phyloP scores from a whole-genome alignment of 2,113 vertebrate genomes.

The Lasiurus cinereus region DNA sequence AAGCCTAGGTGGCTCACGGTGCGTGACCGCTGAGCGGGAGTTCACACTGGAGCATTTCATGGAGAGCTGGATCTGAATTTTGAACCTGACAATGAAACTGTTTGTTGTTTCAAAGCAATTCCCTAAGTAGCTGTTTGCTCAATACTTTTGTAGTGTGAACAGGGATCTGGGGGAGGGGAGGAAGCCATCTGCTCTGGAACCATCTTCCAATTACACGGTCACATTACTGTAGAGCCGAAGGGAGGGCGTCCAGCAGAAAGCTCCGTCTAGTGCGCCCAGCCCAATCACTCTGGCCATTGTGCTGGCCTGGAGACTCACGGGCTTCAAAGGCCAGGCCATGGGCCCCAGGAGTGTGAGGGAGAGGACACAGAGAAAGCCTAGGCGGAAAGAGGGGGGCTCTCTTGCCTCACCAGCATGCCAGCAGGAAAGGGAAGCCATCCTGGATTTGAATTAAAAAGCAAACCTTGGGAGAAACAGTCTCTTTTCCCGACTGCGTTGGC shows the following conservation, averaged over 20 bases:
- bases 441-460: slow-evolving; percentile 6
- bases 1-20: accelerated
- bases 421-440: neutral
- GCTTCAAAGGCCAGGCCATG: neutral
- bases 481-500: neutral
- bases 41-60: neutral
- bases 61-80: slow-evolving; percentile 48
- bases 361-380: neutral
- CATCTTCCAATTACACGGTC: slow-evolving; percentile 69
- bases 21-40: neutral
- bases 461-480: neutral
- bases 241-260: slow-evolving; percentile 57
- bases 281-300: neutral
- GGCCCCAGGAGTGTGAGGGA: neutral
- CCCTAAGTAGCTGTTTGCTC: slow-evolving; percentile 73
- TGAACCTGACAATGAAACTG: slow-evolving; percentile 64
- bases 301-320: neutral
- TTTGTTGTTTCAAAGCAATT: slow-evolving; percentile 77
- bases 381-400: neutral
- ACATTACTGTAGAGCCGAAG: slow-evolving; percentile 60
- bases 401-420: accelerated
- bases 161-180: slow-evolving; percentile 62
- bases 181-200: slow-evolving; percentile 76
- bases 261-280: slow-evolving; percentile 28
- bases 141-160: slow-evolving; percentile 73